Conservation (phyloP, 1,140 invertebrate genomes). For the Polypedilum pembai region DNA sequence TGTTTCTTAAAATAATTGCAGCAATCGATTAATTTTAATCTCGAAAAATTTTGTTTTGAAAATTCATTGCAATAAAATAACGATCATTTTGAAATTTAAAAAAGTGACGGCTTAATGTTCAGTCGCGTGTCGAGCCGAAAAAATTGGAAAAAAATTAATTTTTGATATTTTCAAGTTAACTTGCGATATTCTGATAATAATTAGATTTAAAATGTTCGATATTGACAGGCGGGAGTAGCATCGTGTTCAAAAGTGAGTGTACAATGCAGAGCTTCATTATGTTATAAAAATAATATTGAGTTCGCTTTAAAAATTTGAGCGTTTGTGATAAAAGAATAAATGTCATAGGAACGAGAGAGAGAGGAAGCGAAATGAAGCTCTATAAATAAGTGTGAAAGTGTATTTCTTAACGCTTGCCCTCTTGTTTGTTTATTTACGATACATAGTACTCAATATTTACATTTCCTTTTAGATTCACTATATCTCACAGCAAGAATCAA, state of each 20-base stretch:
- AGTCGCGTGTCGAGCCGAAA: not conserved
- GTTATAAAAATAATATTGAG: no score
- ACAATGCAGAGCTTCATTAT: no score
- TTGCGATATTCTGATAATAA: no score
- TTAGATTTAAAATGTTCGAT: no score
- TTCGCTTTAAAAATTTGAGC: no score
- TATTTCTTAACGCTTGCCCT: no score
- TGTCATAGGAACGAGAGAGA: no score
- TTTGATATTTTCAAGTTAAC: not conserved
- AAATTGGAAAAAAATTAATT: constrained; percentile 1
- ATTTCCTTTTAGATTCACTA: not conserved
- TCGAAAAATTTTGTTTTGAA: not conserved
- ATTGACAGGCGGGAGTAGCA: not conserved
- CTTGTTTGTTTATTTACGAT: no score
- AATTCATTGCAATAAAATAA: not conserved
- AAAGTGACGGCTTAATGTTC: not conserved
- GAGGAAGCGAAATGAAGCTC: no score
- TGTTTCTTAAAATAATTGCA: not conserved
- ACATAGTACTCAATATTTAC: not conserved
- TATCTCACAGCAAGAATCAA: not conserved
- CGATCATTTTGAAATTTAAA: not conserved
- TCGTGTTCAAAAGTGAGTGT: not conserved
- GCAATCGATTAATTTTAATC: not conserved
- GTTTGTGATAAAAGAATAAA: no score
- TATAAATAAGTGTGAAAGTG: no score